These are phyloP conservation scores for Ctenopoma multispine DNA, from an alignment of 2,797 vertebrate species.

Conservation along the genomic window DNA sequence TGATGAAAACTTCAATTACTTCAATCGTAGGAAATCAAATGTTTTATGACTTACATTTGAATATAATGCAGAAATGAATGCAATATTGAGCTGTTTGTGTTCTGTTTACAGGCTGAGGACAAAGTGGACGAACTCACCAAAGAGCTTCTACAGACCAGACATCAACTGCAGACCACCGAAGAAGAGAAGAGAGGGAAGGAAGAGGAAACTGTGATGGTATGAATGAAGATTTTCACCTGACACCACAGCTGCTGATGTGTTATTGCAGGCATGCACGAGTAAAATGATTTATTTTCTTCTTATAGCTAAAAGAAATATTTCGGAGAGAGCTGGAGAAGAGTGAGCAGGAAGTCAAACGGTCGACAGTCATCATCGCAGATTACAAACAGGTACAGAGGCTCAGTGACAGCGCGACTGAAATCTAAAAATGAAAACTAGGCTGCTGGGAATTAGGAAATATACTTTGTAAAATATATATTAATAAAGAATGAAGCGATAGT, in stretches of 20 bases:
- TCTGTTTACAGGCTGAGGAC: slow-evolving; percentile 86
- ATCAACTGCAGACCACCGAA: slow-evolving; percentile 86
- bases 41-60: too few species aligned
- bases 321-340: slow-evolving; percentile 91
- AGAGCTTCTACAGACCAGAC: slow-evolving; percentile 88
- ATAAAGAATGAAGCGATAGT: background rate
- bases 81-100: background rate
- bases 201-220: slow-evolving; percentile 85
- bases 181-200: slow-evolving; percentile 89
- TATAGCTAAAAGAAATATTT: slow-evolving; percentile 92
- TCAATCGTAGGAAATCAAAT: too few species aligned
- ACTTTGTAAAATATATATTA: background rate
- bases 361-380: slow-evolving; percentile 90
- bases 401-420: background rate
- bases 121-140: slow-evolving; percentile 89
- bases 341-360: slow-evolving; percentile 90
- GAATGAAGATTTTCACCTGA: background rate
- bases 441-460: background rate
- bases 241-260: background rate
- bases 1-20: background rate
- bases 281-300: background rate
- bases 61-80: background rate
- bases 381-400: slow-evolving; percentile 91
- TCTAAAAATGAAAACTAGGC: background rate
- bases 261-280: background rate